Evolutionary conservation across 2,888 invertebrate species (phyloP).

Genomic region (Gastracanthus pulcherrimus): DNA sequence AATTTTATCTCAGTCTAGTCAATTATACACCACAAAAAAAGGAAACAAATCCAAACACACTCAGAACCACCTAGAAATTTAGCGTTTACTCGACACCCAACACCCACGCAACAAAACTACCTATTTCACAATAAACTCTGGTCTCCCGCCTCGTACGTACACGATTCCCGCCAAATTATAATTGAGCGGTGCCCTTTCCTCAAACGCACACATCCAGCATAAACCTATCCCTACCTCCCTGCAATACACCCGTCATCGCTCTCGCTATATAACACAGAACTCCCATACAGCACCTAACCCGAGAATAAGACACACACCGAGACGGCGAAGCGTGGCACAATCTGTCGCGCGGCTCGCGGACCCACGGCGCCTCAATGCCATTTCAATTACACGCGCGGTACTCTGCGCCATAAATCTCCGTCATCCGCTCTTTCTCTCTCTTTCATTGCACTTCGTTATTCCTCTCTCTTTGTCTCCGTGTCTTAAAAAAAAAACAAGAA

Average conservation of each 20-base stretch:
- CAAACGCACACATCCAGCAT: background rate
- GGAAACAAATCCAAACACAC: too few relatives aligned
- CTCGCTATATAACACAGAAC: background rate
- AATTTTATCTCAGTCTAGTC: too few relatives aligned
- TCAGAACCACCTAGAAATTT: too few relatives aligned
- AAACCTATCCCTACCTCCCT: background rate
- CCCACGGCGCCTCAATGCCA: slow-evolving; percentile 28
- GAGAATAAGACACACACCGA: background rate
- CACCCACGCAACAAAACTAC: too few relatives aligned
- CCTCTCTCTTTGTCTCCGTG: background rate
- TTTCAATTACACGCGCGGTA: slow-evolving; percentile 34
- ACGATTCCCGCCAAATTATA: background rate
- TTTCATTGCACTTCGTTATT: background rate
- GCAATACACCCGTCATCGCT: slow-evolving; percentile 10
- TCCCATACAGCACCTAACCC: background rate
- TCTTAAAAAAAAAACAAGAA: background rate
- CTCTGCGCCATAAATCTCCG: background rate
- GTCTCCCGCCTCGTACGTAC: background rate
- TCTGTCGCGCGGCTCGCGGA: slow-evolving; percentile 11
- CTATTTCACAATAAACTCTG: too few relatives aligned
- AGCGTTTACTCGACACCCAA: too few relatives aligned
- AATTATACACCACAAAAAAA: too few relatives aligned
- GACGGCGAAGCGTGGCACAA: too few relatives aligned
- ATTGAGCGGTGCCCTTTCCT: background rate
- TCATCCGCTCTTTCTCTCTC: background rate